Base-by-base conservation (phyloP, 2,797 vertebrate species). In the Propithecus deckenii region DNA sequence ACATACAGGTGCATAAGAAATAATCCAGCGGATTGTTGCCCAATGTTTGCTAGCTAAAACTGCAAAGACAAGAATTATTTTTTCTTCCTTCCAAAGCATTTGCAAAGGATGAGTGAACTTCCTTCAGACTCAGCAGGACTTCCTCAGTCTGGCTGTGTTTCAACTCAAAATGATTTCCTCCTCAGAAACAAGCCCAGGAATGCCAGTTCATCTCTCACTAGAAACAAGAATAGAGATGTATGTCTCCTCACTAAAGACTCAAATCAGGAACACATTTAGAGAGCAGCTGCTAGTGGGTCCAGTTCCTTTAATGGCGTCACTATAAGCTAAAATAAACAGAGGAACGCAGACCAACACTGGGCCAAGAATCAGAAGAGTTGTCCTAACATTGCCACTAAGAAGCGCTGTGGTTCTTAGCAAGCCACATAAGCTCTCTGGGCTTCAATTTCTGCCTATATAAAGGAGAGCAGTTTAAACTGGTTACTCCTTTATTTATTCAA, bases 31-130 rank as follows among this genome's bases (percentile, higher is more conserved):
- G n/a, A 76, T 96, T 96, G 12, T 46, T 95, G 61, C 18, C 83
- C 72, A 84, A 32, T 91, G 55, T 95, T 95, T 95, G 89, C 89
- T 43, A 94, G 69, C 88, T 95, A 95, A 97, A 80, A 88, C 92
- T 59, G 83, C 86, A 97, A 95, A 80, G n/a, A 55, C 41, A 52
- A 5, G 76, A 96, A 88, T 96, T 79, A 76, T 81, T 11, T 43
- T 11, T 57, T 41, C 95, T 61, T 96, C 43, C 97, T 89, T 90
- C 88, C 87, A 85, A 65, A 98, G 96, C 90, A 93, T 81, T 98
- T 96, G 89, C 81, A 97, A 93, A 91, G 94, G 92, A 97, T 97
- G 50, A 96, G 96, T 96, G 48, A 95, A 92, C 89, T 98, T 98
- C 94, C 95, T 96, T 97, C 94, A 97, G 90, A 86, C 94, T 86